A percentile compares a stretch with the other conserved stretches of the same genome.
These are phyloP conservation scores for Charaxes varanes DNA, from an alignment of 1,140 invertebrate genomes.

Conservation along the genomic window DNA sequence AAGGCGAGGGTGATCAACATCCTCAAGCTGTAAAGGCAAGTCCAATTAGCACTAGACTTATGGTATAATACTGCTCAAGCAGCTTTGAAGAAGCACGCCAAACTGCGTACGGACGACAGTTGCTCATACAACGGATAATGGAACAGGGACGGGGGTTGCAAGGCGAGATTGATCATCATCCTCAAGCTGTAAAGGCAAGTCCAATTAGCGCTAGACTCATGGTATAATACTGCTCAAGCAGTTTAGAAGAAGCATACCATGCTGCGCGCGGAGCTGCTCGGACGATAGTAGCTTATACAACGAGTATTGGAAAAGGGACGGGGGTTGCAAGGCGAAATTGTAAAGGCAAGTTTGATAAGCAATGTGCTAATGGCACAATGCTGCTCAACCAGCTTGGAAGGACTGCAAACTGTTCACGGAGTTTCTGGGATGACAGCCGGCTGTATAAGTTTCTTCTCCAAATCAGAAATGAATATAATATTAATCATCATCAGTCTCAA, in stretches of 20 bases:
- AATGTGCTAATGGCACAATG: too few relatives aligned
- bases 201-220: constrained; percentile 93
- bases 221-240: too few relatives aligned
- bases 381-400: background rate
- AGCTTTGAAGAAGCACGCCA: constrained; percentile 94
- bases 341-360: too few relatives aligned
- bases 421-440: too few relatives aligned
- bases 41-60: too few relatives aligned
- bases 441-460: too few relatives aligned
- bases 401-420: too few relatives aligned
- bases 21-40: constrained; percentile 83
- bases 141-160: constrained; percentile 81
- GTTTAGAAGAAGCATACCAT: constrained; percentile 96
- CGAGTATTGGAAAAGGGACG: constrained; percentile 85
- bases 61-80: constrained; percentile 88
- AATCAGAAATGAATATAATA: too few relatives aligned
- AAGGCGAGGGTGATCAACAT: constrained; percentile 80
- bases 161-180: constrained; percentile 80
- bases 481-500: too few relatives aligned
- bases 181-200: constrained; percentile 84
- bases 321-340: constrained; percentile 75
- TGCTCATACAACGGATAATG: constrained; percentile 88
- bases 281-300: constrained; percentile 88
- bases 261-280: constrained; percentile 88
- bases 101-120: constrained; percentile 91